These are phyloP conservation scores for Littorina saxatilis DNA, from an alignment of 1,140 invertebrate genomes.

Conservation along the genomic window DNA sequence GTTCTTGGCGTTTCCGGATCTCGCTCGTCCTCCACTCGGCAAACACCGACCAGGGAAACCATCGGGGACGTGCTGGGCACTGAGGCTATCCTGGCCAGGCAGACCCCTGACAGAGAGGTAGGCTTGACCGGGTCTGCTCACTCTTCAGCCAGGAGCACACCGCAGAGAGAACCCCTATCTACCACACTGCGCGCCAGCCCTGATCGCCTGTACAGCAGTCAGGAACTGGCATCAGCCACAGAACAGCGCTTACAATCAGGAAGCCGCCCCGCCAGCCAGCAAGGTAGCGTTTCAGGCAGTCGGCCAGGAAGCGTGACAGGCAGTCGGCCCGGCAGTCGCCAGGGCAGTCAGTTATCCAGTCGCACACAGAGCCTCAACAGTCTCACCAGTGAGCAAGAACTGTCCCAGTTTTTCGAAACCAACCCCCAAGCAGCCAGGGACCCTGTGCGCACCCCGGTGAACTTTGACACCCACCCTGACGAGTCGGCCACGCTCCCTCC, in stretches of 20 bases:
- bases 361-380: constrained; percentile 46
- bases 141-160: constrained; percentile 45
- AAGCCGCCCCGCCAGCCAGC: constrained; percentile 37
- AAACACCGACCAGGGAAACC: constrained; percentile 7
- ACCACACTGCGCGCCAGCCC: constrained; percentile 46
- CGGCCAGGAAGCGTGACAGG: constrained; percentile 32
- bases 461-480: constrained; percentile 10
- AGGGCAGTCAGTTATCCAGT: constrained; percentile 40
- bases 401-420: constrained; percentile 58
- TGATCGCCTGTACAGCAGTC: constrained; percentile 54
- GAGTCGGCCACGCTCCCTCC: constrained; percentile 18
- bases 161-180: constrained; percentile 46
- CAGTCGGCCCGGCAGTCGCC: constrained; percentile 21
- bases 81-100: constrained; percentile 34
- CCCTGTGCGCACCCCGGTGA: neutral
- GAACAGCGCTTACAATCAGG: constrained; percentile 8
- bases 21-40: constrained; percentile 1
- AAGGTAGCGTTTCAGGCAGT: constrained; percentile 39
- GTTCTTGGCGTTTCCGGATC: neutral
- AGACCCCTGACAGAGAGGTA: constrained; percentile 31
- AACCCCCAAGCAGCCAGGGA: constrained; percentile 25
- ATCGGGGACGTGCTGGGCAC: constrained; percentile 48
- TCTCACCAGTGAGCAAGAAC: constrained; percentile 67
- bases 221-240: constrained; percentile 27
- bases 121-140: constrained; percentile 27